Percentiles rank a stretch among this genome's conserved stretches.
Evolutionary conservation across 2,797 vertebrate species (phyloP).

Genomic region (Borostomias antarcticus): DNA sequence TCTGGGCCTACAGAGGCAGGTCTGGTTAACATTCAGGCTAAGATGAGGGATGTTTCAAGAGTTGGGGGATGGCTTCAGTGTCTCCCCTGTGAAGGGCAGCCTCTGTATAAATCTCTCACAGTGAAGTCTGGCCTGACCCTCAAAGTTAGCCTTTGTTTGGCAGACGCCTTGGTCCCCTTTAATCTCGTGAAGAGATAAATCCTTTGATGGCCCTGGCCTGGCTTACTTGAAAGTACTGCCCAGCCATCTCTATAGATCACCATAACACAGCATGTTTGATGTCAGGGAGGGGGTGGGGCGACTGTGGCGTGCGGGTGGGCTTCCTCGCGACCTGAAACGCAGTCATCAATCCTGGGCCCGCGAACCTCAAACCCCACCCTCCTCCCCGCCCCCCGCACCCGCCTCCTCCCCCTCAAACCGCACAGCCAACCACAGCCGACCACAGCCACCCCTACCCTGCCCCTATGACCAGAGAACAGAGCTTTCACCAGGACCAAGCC

Average conservation of each 20-base stretch:
- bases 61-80: conserved; percentile 29
- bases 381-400: conserved; percentile 19
- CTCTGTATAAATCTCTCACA: conserved; percentile 63
- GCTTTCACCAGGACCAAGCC: conserved; percentile 49
- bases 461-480: conserved; percentile 62
- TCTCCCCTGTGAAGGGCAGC: conserved; percentile 38
- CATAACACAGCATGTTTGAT: conserved; percentile 76
- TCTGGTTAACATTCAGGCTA: conserved; percentile 38
- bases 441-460: conserved; percentile 40
- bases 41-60: conserved; percentile 23
- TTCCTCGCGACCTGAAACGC: conserved; percentile 51
- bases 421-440: conserved; percentile 23
- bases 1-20: conserved; percentile 20
- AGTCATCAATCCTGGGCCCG: conserved; percentile 70
- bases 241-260: conserved; percentile 78
- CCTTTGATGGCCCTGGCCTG: conserved; percentile 78
- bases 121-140: conserved; percentile 70
- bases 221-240: conserved; percentile 75
- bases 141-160: conserved; percentile 76
- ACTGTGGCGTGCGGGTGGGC: conserved; percentile 62
- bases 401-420: conserved; percentile 16
- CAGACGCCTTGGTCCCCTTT: conserved; percentile 76
- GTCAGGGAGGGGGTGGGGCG: conserved; percentile 51
- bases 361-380: conserved; percentile 42
- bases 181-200: conserved; percentile 81